Evolutionary conservation across 2,888 invertebrate species (phyloP).

Genomic region (Habrosyne pyritoides): DNA sequence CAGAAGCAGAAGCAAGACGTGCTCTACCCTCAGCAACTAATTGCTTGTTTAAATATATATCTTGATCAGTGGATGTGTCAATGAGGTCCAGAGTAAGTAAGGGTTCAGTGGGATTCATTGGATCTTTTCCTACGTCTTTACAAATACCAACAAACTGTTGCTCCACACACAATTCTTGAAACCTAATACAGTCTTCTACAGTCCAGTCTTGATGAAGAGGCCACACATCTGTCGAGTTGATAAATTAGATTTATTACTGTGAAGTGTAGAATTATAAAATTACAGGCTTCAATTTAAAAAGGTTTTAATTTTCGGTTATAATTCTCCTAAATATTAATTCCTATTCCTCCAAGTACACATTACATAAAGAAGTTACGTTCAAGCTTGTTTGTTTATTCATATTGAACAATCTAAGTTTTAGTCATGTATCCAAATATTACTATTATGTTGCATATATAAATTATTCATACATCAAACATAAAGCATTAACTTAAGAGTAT

Average conservation of each 20-base stretch:
- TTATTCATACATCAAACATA: too few species aligned
- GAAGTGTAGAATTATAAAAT: not conserved
- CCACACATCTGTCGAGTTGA: constrained; percentile 67
- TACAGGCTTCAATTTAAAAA: too few species aligned
- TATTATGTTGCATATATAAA: too few species aligned
- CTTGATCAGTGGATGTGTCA: constrained; percentile 87
- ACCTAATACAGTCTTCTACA: constrained; percentile 88
- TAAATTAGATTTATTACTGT: constrained; percentile 1
- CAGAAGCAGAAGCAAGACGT: constrained; percentile 57
- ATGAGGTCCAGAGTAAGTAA: constrained; percentile 87
- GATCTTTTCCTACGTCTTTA: constrained; percentile 84
- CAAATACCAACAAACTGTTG: constrained; percentile 88
- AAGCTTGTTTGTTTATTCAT: too few species aligned
- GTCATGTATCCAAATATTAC: too few species aligned
- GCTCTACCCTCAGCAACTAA: constrained; percentile 86
- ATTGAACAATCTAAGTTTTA: too few species aligned
- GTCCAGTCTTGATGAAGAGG: constrained; percentile 87
- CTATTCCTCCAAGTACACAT: too few species aligned
- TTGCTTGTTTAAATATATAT: constrained; percentile 86
- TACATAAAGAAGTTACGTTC: too few species aligned
- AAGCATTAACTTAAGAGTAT: too few species aligned
- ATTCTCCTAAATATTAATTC: too few species aligned
- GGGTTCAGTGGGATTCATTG: constrained; percentile 83
- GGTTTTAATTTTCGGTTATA: too few species aligned
- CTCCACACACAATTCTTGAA: constrained; percentile 88